Conservation (phyloP, 2,113 vertebrate species). For the Choloepus hoffmanni region DNA sequence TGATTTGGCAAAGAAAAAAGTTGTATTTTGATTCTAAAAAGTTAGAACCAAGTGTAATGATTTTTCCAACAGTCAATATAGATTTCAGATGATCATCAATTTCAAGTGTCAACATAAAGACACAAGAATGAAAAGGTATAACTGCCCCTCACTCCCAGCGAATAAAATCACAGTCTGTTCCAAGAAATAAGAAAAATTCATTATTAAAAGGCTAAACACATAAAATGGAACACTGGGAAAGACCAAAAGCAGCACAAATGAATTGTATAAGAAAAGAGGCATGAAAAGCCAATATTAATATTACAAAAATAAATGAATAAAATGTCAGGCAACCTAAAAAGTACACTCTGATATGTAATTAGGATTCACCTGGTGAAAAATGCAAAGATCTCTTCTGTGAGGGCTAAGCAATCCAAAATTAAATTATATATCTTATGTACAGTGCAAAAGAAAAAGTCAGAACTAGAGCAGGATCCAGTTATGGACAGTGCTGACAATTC, state of each 20-base stretch:
- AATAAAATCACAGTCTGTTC: neutral
- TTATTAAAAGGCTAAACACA: neutral
- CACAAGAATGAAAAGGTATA: too few species aligned
- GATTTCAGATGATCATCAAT: neutral
- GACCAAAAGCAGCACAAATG: neutral
- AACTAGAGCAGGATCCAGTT: too few species aligned
- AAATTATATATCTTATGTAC: too few species aligned
- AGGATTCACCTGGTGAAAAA: too few species aligned
- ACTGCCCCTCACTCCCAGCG: neutral
- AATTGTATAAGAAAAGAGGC: neutral
- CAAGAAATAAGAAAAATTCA: neutral
- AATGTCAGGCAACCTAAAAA: too few species aligned
- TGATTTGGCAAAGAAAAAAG: neutral
- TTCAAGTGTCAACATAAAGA: neutral
- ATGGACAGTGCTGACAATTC: too few species aligned
- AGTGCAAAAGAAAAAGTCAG: too few species aligned
- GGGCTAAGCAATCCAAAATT: too few species aligned
- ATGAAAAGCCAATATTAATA: neutral
- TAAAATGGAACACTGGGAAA: neutral
- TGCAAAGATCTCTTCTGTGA: too few species aligned
- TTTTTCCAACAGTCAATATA: neutral
- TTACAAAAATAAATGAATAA: neutral
- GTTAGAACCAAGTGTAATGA: neutral
- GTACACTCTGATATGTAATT: too few species aligned
- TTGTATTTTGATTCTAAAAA: neutral